Base-by-base conservation (phyloP, 2,797 vertebrate species). In the Notoglanidium macrostoma region DNA sequence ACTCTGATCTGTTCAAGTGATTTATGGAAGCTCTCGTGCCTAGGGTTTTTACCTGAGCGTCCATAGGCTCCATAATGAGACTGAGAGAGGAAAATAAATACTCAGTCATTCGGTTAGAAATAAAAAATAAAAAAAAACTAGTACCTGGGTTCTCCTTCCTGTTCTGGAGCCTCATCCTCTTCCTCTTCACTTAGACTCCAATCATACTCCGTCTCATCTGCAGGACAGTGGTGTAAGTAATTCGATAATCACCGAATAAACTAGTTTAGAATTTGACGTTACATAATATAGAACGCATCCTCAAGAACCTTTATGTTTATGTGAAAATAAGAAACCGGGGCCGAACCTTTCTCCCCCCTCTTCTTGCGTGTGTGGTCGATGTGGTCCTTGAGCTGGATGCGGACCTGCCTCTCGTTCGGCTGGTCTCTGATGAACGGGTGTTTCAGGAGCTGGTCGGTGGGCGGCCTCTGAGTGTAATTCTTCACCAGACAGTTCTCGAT, bases 121-220 rank as follows among this genome's bases (percentile, higher is more conserved):
- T 59, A 59, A 44, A 11, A 26, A 11, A 23, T 9, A 81, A 49
- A 49, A 49, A 49, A 49, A n/a, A n/a, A n/a, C n/a, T n/a, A 83
- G 63, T 92, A 97, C 97, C 97, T 98, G 40, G 97, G 96, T 89
- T 98, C 97, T 87, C 97, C 96, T 87, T 98, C 97, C 74, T 97
- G 96, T 83, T 96, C 96, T 0, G 95, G 96, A 0, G 96, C 96
- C 86, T 97, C 96, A 57, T 97, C 97, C 0, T 97, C 97, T 86
- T 98, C 97, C 57, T 98, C 97, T 88, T 98, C 97, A 0, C 97
- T 98, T 88, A 97, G 97, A 0, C 97, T 98, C 94, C 98, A 98
- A 87, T 98, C 97, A 0, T 97, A 98, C 77, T 98, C 97, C 0
- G 97, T 98, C 93, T 98, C 97, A 90, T 98, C 97, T 98, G 94